Evolutionary conservation across 2,113 vertebrate genomes (phyloP), one percentile per base, ranked within the genome.

Genomic region (Larimichthys polyactis): DNA sequence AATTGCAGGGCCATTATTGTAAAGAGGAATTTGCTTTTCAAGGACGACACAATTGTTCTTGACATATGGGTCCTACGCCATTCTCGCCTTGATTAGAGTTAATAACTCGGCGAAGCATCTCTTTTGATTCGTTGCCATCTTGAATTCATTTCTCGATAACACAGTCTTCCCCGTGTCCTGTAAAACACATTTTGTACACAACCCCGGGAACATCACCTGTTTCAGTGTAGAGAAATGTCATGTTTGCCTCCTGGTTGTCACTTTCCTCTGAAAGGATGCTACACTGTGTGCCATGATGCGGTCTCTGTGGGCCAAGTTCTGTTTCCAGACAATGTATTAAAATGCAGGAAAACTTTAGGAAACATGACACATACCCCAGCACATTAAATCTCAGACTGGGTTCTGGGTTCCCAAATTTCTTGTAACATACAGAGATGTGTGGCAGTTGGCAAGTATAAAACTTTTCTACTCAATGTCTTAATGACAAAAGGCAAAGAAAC

Each of bases 161-260:
- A 9, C 27, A 24, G 24, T 71, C 20, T 59, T 57, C n/a, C 27
- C 40, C 20, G 27, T 64, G 77, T 87, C 83, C 82, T 81, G 64
- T 82, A 40, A 84, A 82, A 81, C 1, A 75, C 40, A 68, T 40
- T 69, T 57, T 17, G 52, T 46, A 27, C 68, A 54, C 67, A 86
- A 76, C 15, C 73, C 16, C 16, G 15, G 48, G 29, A 71, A 83
- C 32, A 67, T 54, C 78, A 62, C 51, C 55, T 71, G 65, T 57
- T 82, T 80, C 17, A 43, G 43, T 76, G 83, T 52, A 75, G 70
- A 74, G 75, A 55, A 72, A 71, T 81, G 83, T 87, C 83, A 82
- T 73, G 79, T 82, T 79, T 74, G 80, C 81, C 84, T 86, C 78
- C 71, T 59, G 71, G 71, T 87, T 90, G 88, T 90, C 90, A 91